Base-by-base conservation (phyloP, 2,888 invertebrate genomes). In the Drosophila paranaensis region DNA sequence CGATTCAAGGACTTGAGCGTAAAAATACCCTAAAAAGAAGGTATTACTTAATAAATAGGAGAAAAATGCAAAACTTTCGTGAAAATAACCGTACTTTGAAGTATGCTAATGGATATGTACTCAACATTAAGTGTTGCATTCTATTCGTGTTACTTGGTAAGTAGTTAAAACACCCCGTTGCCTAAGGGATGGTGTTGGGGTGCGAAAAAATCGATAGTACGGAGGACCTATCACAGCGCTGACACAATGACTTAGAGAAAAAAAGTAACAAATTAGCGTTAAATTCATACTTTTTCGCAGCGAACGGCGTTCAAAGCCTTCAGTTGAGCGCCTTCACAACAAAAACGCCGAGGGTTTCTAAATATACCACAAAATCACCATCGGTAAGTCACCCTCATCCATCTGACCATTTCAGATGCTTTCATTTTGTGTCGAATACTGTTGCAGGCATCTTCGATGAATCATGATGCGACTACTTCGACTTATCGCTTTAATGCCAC, bases 401-500 rank as follows among this genome's bases (percentile, higher is more conserved):
- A 39, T 56, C 20, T 20, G n/a, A 43, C 20, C 9, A 2, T 42
- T 45, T 14, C 30, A 25, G 6, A 16, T 16, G 43, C n/a, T 54
- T 46, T 50, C 13, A 54, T 8, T 4, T 33, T 33, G 0, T 25
- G 13, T 25, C 3, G 27, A 42, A 40, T 48, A 1, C 51, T 30
- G 53, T 50, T 57, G 9, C 85, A 91, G 92, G 92, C 89, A 71
- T 92, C 89, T 57, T 90, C 91, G 8, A 90, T 91, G 77, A 91
- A 91, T 67, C 91, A 91, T 55, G 91, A 92, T 71, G 90, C 92
- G 13, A 93, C 93, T 79, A 93, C 94, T 30, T 94, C 94, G 13
- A 93, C 95, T 13, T 97, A 96, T 90, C 94, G 96, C 50, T 93
- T 96, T 37, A 94, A 95, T 79, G 94, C 95, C 45, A 94, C 95